These are phyloP conservation scores for Typhlichthys subterraneus DNA, from an alignment of 2,797 vertebrate species.

Conservation along the genomic window DNA sequence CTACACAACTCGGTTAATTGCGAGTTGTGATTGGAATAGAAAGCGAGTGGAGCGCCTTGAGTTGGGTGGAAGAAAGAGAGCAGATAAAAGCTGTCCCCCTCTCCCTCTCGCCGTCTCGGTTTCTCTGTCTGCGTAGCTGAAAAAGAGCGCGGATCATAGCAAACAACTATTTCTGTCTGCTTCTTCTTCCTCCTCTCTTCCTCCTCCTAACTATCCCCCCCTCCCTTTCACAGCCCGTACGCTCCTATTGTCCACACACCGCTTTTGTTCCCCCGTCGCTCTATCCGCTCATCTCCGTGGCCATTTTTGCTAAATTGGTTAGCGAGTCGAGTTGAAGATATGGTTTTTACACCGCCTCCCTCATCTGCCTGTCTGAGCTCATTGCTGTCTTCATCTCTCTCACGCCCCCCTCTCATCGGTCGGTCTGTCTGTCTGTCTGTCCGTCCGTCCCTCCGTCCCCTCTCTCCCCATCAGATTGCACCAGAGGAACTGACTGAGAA, in stretches of 20 bases:
- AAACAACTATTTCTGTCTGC: constrained; percentile 51
- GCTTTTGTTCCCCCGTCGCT: constrained; percentile 1
- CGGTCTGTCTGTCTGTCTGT: not conserved
- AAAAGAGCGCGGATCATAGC: constrained; percentile 43
- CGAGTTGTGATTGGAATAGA: constrained; percentile 43
- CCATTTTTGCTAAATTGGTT: constrained; percentile 30
- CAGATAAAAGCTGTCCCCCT: constrained; percentile 7
- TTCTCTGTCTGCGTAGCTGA: constrained; percentile 32
- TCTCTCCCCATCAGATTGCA: constrained; percentile 72
- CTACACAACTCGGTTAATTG: constrained; percentile 50
- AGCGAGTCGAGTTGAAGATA: constrained; percentile 24
- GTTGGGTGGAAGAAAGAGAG: constrained; percentile 10
- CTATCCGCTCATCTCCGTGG: constrained; percentile 28
- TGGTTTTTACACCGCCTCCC: constrained; percentile 7
- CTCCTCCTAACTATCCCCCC: constrained; percentile 24
- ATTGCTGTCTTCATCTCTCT: constrained; percentile 16
- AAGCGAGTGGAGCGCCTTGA: constrained; percentile 2
- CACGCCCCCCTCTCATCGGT: not conserved
- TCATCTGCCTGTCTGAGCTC: constrained; percentile 9
- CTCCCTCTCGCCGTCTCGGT: constrained; percentile 20
- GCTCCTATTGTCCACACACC: constrained; percentile 29
- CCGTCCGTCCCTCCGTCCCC: not conserved
- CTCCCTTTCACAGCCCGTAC: constrained; percentile 21
- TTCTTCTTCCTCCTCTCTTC: constrained; percentile 22
- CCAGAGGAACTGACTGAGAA: constrained; percentile 83